phyloP scores from a whole-genome alignment of 2,113 vertebrate species.

The Caracal caracal region DNA sequence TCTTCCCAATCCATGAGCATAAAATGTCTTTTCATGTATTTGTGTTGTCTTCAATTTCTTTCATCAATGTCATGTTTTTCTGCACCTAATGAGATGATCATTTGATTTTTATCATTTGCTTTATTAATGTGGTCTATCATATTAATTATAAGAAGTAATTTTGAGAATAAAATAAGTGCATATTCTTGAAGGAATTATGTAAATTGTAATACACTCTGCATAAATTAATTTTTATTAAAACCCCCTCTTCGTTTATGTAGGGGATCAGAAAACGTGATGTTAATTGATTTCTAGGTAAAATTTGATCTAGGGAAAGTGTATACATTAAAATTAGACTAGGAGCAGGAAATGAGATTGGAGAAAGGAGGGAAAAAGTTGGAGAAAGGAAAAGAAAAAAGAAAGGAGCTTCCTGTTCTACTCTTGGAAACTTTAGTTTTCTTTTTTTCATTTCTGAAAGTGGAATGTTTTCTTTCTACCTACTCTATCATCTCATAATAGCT shows the following conservation, averaged over 20 bases:
- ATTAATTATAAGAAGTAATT: background rate
- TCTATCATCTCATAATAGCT: background rate
- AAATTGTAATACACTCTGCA: background rate
- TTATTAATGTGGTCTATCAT: background rate
- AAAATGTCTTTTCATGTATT: background rate
- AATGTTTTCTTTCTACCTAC: background rate
- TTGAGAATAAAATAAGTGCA: background rate
- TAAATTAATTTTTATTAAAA: slow-evolving; percentile 3
- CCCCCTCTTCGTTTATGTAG: background rate
- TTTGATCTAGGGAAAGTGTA: background rate
- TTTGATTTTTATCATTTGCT: background rate
- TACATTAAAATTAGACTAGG: slow-evolving; percentile 12
- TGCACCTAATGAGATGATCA: background rate
- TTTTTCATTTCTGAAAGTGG: background rate
- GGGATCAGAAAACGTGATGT: background rate
- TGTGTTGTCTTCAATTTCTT: background rate
- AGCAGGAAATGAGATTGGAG: background rate
- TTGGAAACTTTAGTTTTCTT: background rate
- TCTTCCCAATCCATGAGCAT: background rate
- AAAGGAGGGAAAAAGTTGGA: background rate
- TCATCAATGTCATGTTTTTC: background rate
- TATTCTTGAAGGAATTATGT: slow-evolving; percentile 23
- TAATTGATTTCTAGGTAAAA: background rate
- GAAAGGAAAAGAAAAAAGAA: background rate
- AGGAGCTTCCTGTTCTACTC: background rate